Base-by-base conservation (phyloP, 2,888 invertebrate species). In the Leptopilina syphax region DNA sequence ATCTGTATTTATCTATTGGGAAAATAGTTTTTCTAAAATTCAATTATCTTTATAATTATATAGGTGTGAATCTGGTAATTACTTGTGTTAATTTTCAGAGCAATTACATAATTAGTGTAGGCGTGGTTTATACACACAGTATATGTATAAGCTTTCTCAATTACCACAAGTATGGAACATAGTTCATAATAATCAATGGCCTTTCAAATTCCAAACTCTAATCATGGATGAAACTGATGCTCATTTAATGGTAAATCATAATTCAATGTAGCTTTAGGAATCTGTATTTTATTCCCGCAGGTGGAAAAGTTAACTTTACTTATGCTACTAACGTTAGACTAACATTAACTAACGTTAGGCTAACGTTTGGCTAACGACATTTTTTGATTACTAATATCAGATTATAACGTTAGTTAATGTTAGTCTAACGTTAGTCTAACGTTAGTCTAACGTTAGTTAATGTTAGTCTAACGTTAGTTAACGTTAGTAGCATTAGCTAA, bases 81-180 rank as follows among this genome's bases (percentile, higher is more conserved):
- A 73, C 57, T 4, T n/a, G 8, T 73, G 34, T 27, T 57, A 57
- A 73, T 73, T 73, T 73, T 73, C 73, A n/a, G n/a, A 54, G 13
- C n/a, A 73, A 57, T 73, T 57, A 73, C 8, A 54, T 41, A 73
- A 73, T 73, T 73, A 9, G n/a, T 57, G n/a, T 41, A 57, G 13
- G 54, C 54, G 54, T 73, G 57, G 73, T 57, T 47, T 73, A 27
- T 27, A 34, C 27, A 54, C 47, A 47, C 9, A 47, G 34, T 47
- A 47, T 47, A 47, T 47, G 9, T 47, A 3, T 27, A 9, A 27
- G 34, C 54, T 57, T 34, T 73, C 73, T 57, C 54, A 34, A 73
- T 73, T 34, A 57, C n/a, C 73, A 34, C 57, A 73, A 73, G 34
- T 57, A 73, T 47, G 9, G 27, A 41, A 34, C 73, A 50, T 54